Evolutionary conservation across 2,888 invertebrate species (phyloP).

Genomic region (Cynaeus angustus): DNA sequence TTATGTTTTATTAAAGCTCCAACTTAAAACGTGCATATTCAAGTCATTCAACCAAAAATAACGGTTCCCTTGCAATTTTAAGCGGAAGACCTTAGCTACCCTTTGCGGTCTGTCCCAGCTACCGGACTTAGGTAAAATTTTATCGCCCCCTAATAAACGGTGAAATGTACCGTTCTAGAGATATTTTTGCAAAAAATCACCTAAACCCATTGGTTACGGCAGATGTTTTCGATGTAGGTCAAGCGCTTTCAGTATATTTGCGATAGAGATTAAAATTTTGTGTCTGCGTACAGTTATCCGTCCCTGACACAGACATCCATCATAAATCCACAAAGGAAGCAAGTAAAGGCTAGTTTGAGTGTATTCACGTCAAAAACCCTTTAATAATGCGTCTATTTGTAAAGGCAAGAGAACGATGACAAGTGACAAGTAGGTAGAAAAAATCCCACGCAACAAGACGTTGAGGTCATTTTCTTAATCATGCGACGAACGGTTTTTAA

Average conservation of each 20-base stretch:
- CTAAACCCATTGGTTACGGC: slow-evolving; percentile 44
- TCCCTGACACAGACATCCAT: slow-evolving; percentile 69
- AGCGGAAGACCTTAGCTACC: slow-evolving; percentile 25
- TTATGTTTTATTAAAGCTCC: slow-evolving; percentile 31
- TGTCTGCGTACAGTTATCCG: slow-evolving; percentile 64
- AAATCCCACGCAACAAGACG: slow-evolving; percentile 35
- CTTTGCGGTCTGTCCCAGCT: slow-evolving; percentile 35
- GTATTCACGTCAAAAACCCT: slow-evolving; percentile 67
- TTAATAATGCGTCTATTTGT: slow-evolving; percentile 69
- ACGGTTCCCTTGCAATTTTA: slow-evolving; percentile 34
- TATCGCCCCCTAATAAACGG: slow-evolving; percentile 42
- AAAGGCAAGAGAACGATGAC: slow-evolving; percentile 66
- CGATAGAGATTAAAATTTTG: slow-evolving; percentile 65
- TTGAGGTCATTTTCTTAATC: slow-evolving; percentile 22
- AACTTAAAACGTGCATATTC: slow-evolving; percentile 17
- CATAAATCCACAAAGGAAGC: slow-evolving; percentile 65
- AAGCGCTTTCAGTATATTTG: slow-evolving; percentile 65
- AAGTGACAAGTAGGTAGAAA: slow-evolving; percentile 65
- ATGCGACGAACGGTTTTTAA: slow-evolving; percentile 29
- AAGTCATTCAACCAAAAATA: slow-evolving; percentile 31
- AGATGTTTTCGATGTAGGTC: slow-evolving; percentile 62
- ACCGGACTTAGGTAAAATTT: slow-evolving; percentile 39
- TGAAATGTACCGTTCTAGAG: slow-evolving; percentile 41
- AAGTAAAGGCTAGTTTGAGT: slow-evolving; percentile 67
- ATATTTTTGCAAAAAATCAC: slow-evolving; percentile 38